Conservation (phyloP, 2,888 invertebrate genomes). For the Drosophila prolongata region DNA sequence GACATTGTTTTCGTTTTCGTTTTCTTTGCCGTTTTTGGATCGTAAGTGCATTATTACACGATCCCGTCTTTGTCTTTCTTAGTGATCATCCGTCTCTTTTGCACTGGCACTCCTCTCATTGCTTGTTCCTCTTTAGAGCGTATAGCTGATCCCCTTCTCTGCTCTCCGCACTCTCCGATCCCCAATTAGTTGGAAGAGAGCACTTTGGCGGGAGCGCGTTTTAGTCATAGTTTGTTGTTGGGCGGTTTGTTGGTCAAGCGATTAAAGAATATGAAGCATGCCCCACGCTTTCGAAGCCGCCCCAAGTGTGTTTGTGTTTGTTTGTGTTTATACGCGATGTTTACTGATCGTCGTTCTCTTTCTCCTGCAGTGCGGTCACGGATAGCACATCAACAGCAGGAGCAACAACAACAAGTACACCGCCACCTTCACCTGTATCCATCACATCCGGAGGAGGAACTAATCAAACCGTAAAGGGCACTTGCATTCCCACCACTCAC, state of each 20-base stretch:
- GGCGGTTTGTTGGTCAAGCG: background rate
- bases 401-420: background rate
- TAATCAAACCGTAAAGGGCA: slow-evolving; percentile 81
- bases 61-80: slow-evolving; percentile 37
- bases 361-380: slow-evolving; percentile 22
- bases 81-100: slow-evolving; percentile 24
- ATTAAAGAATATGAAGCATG: slow-evolving; percentile 35
- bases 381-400: slow-evolving; percentile 5
- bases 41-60: slow-evolving; percentile 17
- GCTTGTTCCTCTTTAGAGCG: background rate
- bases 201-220: slow-evolving; percentile 3
- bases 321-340: slow-evolving; percentile 3
- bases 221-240: slow-evolving; percentile 1
- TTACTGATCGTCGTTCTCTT: slow-evolving; percentile 12
- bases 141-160: slow-evolving; percentile 1
- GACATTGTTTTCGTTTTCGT: slow-evolving; percentile 35
- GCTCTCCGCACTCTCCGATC: slow-evolving; percentile 1
- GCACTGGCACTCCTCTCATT: background rate
- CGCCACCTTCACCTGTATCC: slow-evolving; percentile 6
- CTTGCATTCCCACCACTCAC: slow-evolving; percentile 73
- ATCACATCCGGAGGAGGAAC: slow-evolving; percentile 41
- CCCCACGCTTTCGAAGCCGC: slow-evolving; percentile 23
- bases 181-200: background rate
- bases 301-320: slow-evolving; percentile 22
- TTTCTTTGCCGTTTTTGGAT: slow-evolving; percentile 22